These are phyloP conservation scores for Nemurella pictetii DNA, from an alignment of 2,888 invertebrate species.

Conservation along the genomic window DNA sequence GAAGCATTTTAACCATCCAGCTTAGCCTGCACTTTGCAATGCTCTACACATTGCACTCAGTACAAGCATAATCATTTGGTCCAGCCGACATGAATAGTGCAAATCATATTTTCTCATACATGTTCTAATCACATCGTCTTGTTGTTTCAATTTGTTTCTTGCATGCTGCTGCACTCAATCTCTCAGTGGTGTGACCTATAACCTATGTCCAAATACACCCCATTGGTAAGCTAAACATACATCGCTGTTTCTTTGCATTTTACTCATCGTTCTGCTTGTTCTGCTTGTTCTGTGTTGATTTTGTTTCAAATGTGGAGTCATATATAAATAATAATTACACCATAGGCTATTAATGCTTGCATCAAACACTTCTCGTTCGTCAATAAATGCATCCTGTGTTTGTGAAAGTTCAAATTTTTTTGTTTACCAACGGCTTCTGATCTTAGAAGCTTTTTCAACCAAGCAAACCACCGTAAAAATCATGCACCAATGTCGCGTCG, in stretches of 20 bases:
- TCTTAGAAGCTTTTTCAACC: neutral
- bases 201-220: conserved; percentile 63
- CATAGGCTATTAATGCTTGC: neutral
- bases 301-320: neutral
- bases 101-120: neutral
- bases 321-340: neutral
- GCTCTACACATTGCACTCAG: too few relatives aligned
- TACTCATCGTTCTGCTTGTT: neutral
- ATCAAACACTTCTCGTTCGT: neutral
- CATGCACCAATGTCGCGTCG: neutral
- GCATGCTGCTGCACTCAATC: conserved; percentile 50
- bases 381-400: neutral
- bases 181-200: conserved; percentile 54
- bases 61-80: too few relatives aligned
- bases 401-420: neutral
- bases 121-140: conserved; percentile 32
- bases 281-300: neutral
- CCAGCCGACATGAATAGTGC: neutral
- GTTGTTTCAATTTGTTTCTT: conserved; percentile 38
- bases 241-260: conserved; percentile 27
- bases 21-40: too few relatives aligned
- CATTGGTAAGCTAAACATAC: conserved; percentile 57
- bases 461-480: neutral
- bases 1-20: too few relatives aligned
- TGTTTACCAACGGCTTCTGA: neutral